Conservation (phyloP, 1,140 invertebrate genomes). For the Pogonomyrmex californicus region DNA sequence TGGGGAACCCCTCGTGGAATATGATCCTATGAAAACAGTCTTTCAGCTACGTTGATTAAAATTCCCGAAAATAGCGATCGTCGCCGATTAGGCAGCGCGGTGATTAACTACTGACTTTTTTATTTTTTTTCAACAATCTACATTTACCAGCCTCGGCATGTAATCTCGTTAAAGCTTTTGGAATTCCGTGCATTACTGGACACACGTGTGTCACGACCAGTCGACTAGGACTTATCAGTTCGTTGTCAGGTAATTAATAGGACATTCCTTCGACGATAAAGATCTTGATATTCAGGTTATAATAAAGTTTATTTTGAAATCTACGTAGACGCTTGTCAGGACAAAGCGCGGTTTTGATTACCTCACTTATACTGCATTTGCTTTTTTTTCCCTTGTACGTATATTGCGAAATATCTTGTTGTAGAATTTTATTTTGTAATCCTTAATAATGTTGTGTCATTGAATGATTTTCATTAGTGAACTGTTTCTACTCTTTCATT, state of each 20-base stretch:
- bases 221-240: constrained; percentile 35
- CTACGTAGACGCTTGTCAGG: neutral
- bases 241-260: constrained; percentile 13
- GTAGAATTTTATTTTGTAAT: neutral
- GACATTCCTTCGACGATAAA: constrained; percentile 15
- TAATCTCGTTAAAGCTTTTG: constrained; percentile 33
- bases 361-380: neutral
- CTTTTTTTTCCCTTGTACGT: neutral
- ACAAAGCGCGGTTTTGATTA: neutral
- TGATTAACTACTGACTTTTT: neutral
- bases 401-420: neutral
- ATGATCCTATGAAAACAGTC: constrained; percentile 17
- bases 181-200: constrained; percentile 23
- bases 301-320: constrained; percentile 8
- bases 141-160: neutral
- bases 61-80: neutral
- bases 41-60: constrained; percentile 21
- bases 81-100: neutral
- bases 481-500: no score
- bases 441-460: no score
- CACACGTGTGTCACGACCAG: neutral
- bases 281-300: constrained; percentile 17
- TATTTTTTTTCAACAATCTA: neutral
- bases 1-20: neutral
- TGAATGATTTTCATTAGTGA: no score